These are phyloP conservation scores for Lordiphosa clarofinis DNA, from an alignment of 1,140 invertebrate genomes.

Conservation along the genomic window DNA sequence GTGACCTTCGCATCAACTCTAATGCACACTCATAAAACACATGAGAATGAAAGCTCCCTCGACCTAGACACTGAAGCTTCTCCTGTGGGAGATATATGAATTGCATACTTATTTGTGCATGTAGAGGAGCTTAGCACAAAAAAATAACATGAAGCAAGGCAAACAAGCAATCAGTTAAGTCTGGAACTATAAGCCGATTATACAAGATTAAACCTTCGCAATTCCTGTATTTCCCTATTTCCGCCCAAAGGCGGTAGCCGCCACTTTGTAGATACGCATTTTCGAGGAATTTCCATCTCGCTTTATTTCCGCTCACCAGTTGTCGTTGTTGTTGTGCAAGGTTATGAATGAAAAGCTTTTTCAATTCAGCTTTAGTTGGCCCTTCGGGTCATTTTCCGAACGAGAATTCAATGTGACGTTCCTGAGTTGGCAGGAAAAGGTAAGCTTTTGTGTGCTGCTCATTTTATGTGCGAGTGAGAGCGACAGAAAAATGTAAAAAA, in stretches of 20 bases:
- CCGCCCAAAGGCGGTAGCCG: not conserved
- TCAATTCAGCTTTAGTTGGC: constrained; percentile 43
- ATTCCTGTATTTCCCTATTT: not conserved
- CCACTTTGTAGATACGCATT: constrained; percentile 3
- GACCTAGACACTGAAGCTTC: constrained; percentile 72
- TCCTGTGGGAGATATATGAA: constrained; percentile 13
- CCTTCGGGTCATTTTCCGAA: constrained; percentile 41
- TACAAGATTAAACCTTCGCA: constrained; percentile 8
- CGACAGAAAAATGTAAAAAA: not conserved
- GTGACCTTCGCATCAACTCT: constrained; percentile 40
- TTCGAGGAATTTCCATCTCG: constrained; percentile 13
- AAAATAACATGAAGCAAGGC: not conserved
- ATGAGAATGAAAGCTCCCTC: constrained; percentile 51
- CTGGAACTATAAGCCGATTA: constrained; percentile 43
- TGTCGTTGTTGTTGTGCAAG: constrained; percentile 47
- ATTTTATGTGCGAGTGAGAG: constrained; percentile 1
- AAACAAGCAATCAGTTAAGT: constrained; percentile 4
- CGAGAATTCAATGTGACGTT: constrained; percentile 3
- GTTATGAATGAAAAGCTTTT: constrained; percentile 77
- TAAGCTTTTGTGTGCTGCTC: constrained; percentile 16
- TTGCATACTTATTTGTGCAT: constrained; percentile 28
- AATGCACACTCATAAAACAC: constrained; percentile 2
- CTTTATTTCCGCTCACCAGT: constrained; percentile 23
- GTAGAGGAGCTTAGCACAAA: constrained; percentile 43
- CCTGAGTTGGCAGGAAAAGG: constrained; percentile 7